phyloP scores from a whole-genome alignment of 2,888 invertebrate species.

The Platypus cylindrus region DNA sequence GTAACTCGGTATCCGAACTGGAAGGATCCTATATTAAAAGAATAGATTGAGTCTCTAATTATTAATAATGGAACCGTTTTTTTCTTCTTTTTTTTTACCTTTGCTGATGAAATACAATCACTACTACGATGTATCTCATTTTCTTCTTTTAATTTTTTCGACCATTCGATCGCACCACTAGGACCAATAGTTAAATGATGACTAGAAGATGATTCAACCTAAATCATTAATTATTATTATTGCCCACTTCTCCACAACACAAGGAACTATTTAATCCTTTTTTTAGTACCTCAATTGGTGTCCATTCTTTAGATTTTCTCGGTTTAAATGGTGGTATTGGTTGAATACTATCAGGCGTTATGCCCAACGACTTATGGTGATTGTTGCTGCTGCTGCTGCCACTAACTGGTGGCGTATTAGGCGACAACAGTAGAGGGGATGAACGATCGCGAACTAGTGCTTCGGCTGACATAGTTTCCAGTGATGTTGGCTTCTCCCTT shows the following conservation, averaged over 20 bases:
- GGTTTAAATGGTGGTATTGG: constrained; percentile 43
- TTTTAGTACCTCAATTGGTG: constrained; percentile 26
- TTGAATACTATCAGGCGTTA: constrained; percentile 34
- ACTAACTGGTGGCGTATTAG: constrained; percentile 38
- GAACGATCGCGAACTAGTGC: no score
- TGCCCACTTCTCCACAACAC: not conserved
- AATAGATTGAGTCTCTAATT: constrained; percentile 1
- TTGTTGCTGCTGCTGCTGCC: constrained; percentile 16
- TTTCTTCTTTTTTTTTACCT: no score
- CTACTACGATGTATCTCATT: constrained; percentile 45
- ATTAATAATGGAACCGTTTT: no score
- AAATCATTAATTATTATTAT: constrained; percentile 10
- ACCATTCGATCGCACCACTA: constrained; percentile 54
- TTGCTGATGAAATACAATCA: constrained; percentile 62
- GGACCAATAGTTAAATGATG: constrained; percentile 50
- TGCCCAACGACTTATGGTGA: constrained; percentile 28
- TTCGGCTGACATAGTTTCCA: no score
- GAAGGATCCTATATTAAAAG: constrained; percentile 36
- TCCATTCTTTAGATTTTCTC: constrained; percentile 44
- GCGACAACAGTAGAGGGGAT: constrained; percentile 29
- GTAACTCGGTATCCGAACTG: constrained; percentile 45
- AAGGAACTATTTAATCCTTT: not conserved
- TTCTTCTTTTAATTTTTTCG: constrained; percentile 44
- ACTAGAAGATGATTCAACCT: constrained; percentile 26
- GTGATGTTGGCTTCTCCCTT: no score